phyloP scores from a whole-genome alignment of 2,113 vertebrate species.

The Salvator merianae region DNA sequence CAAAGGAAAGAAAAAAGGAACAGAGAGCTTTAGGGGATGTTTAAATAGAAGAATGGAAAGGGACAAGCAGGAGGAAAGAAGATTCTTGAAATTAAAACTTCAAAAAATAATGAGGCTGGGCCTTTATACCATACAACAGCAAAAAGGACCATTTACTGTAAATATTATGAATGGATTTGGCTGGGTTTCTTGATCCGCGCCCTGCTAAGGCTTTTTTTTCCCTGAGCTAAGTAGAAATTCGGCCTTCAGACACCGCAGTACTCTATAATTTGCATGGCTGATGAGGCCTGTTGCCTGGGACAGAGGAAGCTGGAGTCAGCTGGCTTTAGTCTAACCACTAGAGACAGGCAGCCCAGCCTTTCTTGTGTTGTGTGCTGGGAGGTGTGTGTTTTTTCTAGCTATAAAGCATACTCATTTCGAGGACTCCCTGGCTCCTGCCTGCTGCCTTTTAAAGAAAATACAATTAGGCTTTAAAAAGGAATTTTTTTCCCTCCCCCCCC shows the following conservation, averaged over 20 bases:
- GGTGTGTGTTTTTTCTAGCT: conserved; percentile 37
- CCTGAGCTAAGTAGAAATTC: conserved; percentile 69
- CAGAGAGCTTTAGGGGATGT: conserved; percentile 31
- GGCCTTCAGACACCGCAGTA: conserved; percentile 70
- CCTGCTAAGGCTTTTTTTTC: conserved; percentile 75
- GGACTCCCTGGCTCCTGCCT: conserved; percentile 24
- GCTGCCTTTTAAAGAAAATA: conserved; percentile 48
- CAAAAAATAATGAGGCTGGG: conserved; percentile 67
- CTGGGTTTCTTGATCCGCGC: conserved; percentile 71
- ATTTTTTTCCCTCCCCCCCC: conserved; percentile 10
- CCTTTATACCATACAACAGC: conserved; percentile 70
- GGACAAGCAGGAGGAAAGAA: not conserved
- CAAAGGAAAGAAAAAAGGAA: not conserved
- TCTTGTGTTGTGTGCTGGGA: conserved; percentile 64
- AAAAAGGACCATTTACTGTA: conserved; percentile 78
- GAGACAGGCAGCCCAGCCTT: conserved; percentile 74
- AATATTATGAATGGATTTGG: conserved; percentile 83
- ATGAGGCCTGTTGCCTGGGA: conserved; percentile 72
- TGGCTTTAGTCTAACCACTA: conserved; percentile 68
- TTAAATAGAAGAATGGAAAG: not conserved
- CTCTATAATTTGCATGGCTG: conserved; percentile 85
- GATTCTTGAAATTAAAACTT: conserved; percentile 62
- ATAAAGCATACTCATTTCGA: conserved; percentile 10
- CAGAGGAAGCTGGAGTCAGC: conserved; percentile 74
- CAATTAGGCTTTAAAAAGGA: conserved; percentile 31